Percentiles rank a stretch among this genome's conserved stretches.
phyloP scores from a whole-genome alignment of 1,140 invertebrate species.

The Adelges cooleyi region DNA sequence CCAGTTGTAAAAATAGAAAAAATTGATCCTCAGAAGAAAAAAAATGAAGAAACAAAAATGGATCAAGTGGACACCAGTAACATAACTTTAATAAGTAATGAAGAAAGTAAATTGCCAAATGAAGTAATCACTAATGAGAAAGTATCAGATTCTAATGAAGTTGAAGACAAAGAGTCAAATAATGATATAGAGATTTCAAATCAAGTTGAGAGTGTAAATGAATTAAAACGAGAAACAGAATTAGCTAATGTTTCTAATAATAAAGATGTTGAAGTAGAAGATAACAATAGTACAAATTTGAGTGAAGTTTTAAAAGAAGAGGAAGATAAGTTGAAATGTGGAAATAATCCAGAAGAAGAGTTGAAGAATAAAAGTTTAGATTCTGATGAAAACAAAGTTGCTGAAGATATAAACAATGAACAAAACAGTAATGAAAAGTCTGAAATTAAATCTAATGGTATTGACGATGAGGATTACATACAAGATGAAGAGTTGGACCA shows the following conservation, averaged over 20 bases:
- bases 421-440: constrained; percentile 36
- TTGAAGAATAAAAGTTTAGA: neutral
- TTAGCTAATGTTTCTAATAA: constrained; percentile 1
- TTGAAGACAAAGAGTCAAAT: neutral
- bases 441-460: constrained; percentile 19
- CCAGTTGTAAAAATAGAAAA: neutral
- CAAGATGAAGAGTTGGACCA: constrained; percentile 27
- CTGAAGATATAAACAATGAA: constrained; percentile 29
- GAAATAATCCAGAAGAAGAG: neutral
- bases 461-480: constrained; percentile 29
- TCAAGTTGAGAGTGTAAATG: neutral
- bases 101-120: neutral
- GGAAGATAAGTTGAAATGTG: neutral
- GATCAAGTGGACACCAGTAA: neutral
- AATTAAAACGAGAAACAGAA: neutral
- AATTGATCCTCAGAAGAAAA: neutral
- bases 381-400: no score
- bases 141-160: neutral
- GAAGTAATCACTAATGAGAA: neutral
- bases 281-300: neutral
- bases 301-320: neutral
- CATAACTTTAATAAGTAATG: neutral
- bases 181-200: neutral
- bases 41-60: neutral
- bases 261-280: constrained; percentile 28